Percentiles rank a stretch among this genome's conserved stretches.
Evolutionary conservation across 1,140 invertebrate genomes (phyloP).

Genomic region (Lordiphosa collinella): DNA sequence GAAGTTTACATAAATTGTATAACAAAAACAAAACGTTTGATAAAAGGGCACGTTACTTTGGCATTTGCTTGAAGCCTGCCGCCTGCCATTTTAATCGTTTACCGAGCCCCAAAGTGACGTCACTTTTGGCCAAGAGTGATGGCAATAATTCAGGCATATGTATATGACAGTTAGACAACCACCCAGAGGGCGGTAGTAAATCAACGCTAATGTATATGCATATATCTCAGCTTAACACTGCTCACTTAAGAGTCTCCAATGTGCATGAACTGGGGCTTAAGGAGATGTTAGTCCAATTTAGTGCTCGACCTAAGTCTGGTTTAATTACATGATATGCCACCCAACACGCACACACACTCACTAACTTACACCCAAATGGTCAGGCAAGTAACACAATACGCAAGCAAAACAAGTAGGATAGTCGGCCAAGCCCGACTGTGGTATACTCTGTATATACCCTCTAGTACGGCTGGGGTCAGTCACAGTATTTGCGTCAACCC

Average conservation of each 20-base stretch:
- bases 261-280: neutral
- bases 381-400: constrained; percentile 37
- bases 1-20: constrained; percentile 70
- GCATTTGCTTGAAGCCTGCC: constrained; percentile 16
- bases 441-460: too few relatives aligned
- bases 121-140: constrained; percentile 34
- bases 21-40: constrained; percentile 53
- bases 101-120: constrained; percentile 59
- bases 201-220: neutral
- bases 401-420: constrained; percentile 5
- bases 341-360: constrained; percentile 12
- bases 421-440: neutral
- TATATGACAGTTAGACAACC: constrained; percentile 23
- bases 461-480: too few relatives aligned
- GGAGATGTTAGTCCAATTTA: constrained; percentile 19
- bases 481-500: too few relatives aligned
- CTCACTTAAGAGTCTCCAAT: neutral
- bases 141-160: constrained; percentile 49
- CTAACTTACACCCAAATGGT: neutral
- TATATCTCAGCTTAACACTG: neutral
- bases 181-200: constrained; percentile 23
- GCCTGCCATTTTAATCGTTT: constrained; percentile 37
- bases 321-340: constrained; percentile 41
- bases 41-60: constrained; percentile 45
- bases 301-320: constrained; percentile 29